phyloP scores from a whole-genome alignment of 2,888 invertebrate genomes.

The Unio delphinus region DNA sequence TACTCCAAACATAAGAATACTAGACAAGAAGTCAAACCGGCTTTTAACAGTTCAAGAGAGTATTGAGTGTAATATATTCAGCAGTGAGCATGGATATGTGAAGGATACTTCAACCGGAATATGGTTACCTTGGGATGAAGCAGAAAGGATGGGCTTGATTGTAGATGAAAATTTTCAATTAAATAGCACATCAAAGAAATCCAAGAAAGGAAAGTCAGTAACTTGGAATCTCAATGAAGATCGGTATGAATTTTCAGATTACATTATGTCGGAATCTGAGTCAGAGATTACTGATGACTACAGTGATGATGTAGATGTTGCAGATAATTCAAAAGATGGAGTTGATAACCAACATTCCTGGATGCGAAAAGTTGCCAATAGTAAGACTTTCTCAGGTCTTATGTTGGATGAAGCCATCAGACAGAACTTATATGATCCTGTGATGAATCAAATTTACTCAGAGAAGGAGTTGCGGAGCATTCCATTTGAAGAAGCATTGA shows the following conservation, averaged over 20 bases:
- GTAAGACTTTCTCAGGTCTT: conserved; percentile 24
- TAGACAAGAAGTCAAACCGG: conserved; percentile 44
- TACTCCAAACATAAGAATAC: conserved; percentile 26
- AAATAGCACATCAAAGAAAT: background rate
- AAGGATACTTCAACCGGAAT: conserved; percentile 54
- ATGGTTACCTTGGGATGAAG: conserved; percentile 58
- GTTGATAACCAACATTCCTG: no score
- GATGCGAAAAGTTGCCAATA: no score
- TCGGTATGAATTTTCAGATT: no score
- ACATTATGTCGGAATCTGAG: no score
- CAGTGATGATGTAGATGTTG: no score
- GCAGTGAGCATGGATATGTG: conserved; percentile 74
- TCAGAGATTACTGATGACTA: no score
- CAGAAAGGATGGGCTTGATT: conserved; percentile 44
- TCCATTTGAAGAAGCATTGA: conserved; percentile 57
- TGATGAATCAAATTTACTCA: conserved; percentile 53
- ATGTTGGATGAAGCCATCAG: conserved; percentile 64
- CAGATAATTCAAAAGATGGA: no score
- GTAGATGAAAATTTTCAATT: conserved; percentile 15
- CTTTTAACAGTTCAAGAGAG: conserved; percentile 42
- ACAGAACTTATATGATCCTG: conserved; percentile 60
- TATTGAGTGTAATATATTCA: conserved; percentile 58
- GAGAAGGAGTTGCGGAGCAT: conserved; percentile 42
- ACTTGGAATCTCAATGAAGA: conserved; percentile 77
- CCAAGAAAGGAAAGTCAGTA: conserved; percentile 70